Base-by-base conservation (phyloP, 2,888 invertebrate genomes). In the Carcina quercana region DNA sequence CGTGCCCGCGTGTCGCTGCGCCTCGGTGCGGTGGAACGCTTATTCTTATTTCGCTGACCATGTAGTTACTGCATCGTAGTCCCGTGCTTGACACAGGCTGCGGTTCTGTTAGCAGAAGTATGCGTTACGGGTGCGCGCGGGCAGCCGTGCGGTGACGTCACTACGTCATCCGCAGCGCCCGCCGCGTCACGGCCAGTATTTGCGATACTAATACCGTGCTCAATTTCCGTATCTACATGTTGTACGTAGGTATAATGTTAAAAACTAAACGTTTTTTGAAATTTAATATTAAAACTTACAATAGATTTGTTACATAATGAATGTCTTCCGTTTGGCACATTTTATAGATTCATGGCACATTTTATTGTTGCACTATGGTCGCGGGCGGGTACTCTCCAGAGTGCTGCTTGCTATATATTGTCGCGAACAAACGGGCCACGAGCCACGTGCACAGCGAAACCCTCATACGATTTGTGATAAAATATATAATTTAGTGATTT, bases 261-360 rank as follows among this genome's bases (percentile, higher is more conserved):
- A 71, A 65, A 56, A 44, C 10, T 66, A 61, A 69, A 71, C 65
- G 64, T 73, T 79, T n/a, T 76, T 70, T 63, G 55, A 66, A 67
- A 68, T 58, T 62, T 48, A 61, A 59, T 59, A 55, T 70, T 59
- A 69, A 65, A n/a, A n/a, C n/a, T 59, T 94, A 94, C 89, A 93
- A 94, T 87, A 90, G 94, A 86, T 95, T 95, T 87, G 90, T 95
- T 86, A 95, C 94, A 70, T 95, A 94, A 85, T 95, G 59, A 75
- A 79, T 70, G 85, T 85, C 85, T 85, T 85, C 85, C 85, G 84
- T 85, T 85, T 49, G 70, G 78, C 84, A 85, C 84, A 66, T 72
- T 76, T 71, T 68, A 68, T 72, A 73, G 65, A 62, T 59, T 71
- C 63, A 59, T 61, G 64, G 80, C 85, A 85, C 82, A 68, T 67